phyloP scores from a whole-genome alignment of 2,888 invertebrate species.

The Agrypnus murinus region DNA sequence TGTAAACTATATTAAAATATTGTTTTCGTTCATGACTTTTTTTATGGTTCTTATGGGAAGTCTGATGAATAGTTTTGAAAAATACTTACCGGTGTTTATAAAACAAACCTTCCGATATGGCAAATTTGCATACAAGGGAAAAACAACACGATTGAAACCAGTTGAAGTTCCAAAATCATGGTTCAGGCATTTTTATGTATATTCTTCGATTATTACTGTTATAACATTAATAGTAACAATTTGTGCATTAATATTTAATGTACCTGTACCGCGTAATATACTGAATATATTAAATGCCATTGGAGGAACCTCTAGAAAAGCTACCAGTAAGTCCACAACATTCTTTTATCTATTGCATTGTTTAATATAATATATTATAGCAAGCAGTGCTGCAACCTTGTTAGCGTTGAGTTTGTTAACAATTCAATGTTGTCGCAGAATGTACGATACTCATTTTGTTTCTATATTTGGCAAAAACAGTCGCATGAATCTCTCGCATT shows the following conservation, averaged over 20 bases:
- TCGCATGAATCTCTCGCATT: slow-evolving; percentile 87
- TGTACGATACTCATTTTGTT: slow-evolving; percentile 87
- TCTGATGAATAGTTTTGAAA: slow-evolving; percentile 79
- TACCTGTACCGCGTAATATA: slow-evolving; percentile 72
- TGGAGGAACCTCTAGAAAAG: slow-evolving; percentile 68
- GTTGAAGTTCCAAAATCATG: slow-evolving; percentile 85
- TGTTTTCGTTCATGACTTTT: slow-evolving; percentile 61
- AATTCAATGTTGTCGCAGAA: slow-evolving; percentile 82
- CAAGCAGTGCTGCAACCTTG: slow-evolving; percentile 75
- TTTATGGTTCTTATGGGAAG: slow-evolving; percentile 74
- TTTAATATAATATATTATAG: slow-evolving; percentile 71
- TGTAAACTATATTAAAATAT: slow-evolving; percentile 8
- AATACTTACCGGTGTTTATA: slow-evolving; percentile 79
- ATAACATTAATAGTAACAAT: slow-evolving; percentile 72
- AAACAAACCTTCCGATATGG: slow-evolving; percentile 83
- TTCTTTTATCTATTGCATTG: slow-evolving; percentile 37
- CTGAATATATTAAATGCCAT: slow-evolving; percentile 71
- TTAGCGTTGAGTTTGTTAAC: slow-evolving; percentile 78
- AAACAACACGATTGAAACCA: slow-evolving; percentile 66
- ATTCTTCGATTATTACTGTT: slow-evolving; percentile 77
- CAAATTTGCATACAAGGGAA: slow-evolving; percentile 78
- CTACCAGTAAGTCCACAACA: slow-evolving; percentile 71
- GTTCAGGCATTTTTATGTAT: slow-evolving; percentile 87
- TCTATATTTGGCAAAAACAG: slow-evolving; percentile 86
- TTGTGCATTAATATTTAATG: slow-evolving; percentile 71